Conservation (phyloP, 2,888 invertebrate species). For the Scaptomyza cyrtandrae region DNA sequence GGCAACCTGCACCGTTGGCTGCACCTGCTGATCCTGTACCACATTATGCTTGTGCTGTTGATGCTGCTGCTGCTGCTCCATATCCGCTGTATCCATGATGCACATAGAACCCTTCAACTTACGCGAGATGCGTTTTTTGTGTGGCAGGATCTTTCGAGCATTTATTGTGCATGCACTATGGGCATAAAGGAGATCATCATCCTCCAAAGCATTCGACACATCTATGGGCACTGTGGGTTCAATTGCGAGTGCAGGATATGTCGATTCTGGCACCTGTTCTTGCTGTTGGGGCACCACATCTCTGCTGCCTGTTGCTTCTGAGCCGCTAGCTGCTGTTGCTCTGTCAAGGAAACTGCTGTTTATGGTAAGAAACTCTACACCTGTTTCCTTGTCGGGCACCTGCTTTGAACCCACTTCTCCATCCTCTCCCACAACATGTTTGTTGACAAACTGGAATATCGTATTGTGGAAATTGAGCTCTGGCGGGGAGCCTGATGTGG, state of each 20-base stretch:
- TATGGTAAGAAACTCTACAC: slow-evolving; percentile 58
- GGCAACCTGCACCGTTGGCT: slow-evolving; percentile 23
- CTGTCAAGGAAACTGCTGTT: slow-evolving; percentile 60
- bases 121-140: slow-evolving; percentile 93
- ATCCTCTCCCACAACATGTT: slow-evolving; percentile 54
- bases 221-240: slow-evolving; percentile 75
- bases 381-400: slow-evolving; percentile 39
- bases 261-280: slow-evolving; percentile 49
- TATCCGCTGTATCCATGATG: slow-evolving; percentile 52
- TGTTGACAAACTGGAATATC: slow-evolving; percentile 78
- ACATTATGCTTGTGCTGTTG: slow-evolving; percentile 26
- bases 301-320: neutral
- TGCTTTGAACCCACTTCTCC: slow-evolving; percentile 3
- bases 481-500: slow-evolving; percentile 48
- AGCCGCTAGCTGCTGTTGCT: slow-evolving; percentile 24
- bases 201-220: slow-evolving; percentile 52
- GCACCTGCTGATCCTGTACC: slow-evolving; percentile 30
- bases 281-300: slow-evolving; percentile 36
- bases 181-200: slow-evolving; percentile 64
- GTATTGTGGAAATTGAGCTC: slow-evolving; percentile 80
- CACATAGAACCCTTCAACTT: slow-evolving; percentile 87
- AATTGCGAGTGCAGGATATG: slow-evolving; percentile 62
- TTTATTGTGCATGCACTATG: slow-evolving; percentile 52
- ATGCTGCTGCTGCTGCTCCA: slow-evolving; percentile 55
- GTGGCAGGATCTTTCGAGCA: slow-evolving; percentile 90